Evolutionary conservation across 2,888 invertebrate species (phyloP), one percentile per base, ranked within the genome.

Genomic region (Mellilla xanthometata): DNA sequence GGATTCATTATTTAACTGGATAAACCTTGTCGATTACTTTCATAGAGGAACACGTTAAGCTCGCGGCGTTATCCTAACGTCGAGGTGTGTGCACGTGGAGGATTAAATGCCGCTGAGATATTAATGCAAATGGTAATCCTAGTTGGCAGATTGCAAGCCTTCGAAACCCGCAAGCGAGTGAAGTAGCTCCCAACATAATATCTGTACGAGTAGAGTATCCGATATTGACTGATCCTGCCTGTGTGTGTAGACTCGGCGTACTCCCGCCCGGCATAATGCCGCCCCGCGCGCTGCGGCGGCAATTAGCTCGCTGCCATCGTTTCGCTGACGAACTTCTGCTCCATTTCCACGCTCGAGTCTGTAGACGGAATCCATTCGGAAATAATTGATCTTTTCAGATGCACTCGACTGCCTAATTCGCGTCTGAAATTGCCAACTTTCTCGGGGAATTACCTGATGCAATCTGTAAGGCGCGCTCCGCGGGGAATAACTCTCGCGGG

Each of bases 131-230:
- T 39, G 26, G 44, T 57, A 58, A 63, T 58, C 54, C 54, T 50
- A 54, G 57, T 45, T 43, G 44, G 52, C 54, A 59, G 62, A 65
- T 60, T 57, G 58, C 56, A 62, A 57, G 49, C 58, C 56, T 65
- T 62, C 60, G 62, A 64, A 60, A 62, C 58, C 58, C 54, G 54
- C 61, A 60, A 67, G 62, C 59, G 65, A 67, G 61, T 68, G 63
- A 52, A 60, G 59, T 47, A 62, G 65, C 63, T 61, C 55, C 54
- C 46, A 52, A 54, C 62, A 62, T 56, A 57, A n/a, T 56, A 58
- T 62, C 59, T 60, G 26, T 57, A 60, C 58, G 60, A 62, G 62
- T 60, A 59, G 44, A 54, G 58, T 56, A 63, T 64, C 64, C 57
- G 57, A 9, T 10, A n/a, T n/a, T n/a, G n/a, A n/a, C n/a, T n/a